These are phyloP conservation scores for Rhizoglyphus robini DNA, from an alignment of 1,140 invertebrate genomes.

Conservation along the genomic window DNA sequence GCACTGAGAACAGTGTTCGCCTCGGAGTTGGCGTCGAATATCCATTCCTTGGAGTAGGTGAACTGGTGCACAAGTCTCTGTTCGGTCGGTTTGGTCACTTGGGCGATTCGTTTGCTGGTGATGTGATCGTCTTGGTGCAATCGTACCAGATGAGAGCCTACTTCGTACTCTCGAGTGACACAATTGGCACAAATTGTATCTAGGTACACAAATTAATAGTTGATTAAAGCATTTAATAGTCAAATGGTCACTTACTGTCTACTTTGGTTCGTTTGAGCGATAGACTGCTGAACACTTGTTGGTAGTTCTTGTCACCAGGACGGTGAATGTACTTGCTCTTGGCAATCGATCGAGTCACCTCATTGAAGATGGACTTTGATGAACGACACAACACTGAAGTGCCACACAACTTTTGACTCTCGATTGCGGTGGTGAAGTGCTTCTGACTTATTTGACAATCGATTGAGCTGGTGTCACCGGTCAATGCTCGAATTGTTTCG, in stretches of 20 bases:
- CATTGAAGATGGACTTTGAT: conserved; percentile 19
- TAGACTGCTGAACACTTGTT: not conserved
- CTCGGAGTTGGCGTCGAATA: conserved; percentile 15
- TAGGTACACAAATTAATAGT: not conserved
- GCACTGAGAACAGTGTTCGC: conserved; percentile 8
- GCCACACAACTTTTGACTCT: conserved; percentile 42
- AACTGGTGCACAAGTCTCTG: too few species aligned
- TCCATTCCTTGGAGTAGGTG: not conserved
- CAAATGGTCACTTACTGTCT: too few species aligned
- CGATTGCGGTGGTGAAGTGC: conserved; percentile 40
- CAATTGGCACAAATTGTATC: conserved; percentile 3
- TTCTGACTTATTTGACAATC: conserved; percentile 14
- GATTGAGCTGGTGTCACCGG: not conserved
- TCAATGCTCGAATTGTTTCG: not conserved
- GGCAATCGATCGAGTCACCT: conserved; percentile 6
- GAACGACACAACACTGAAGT: conserved; percentile 40
- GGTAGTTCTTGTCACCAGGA: not conserved
- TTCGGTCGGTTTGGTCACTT: not conserved
- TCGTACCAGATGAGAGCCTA: conserved; percentile 15
- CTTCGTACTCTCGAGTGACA: conserved; percentile 9
- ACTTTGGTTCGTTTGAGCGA: not conserved
- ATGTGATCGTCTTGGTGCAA: conserved; percentile 1
- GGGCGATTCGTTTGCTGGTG: not conserved
- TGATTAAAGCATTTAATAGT: not conserved
- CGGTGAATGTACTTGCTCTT: not conserved